Base-by-base conservation (phyloP, 2,113 vertebrate species). In the Paedocypris sp. region DNA sequence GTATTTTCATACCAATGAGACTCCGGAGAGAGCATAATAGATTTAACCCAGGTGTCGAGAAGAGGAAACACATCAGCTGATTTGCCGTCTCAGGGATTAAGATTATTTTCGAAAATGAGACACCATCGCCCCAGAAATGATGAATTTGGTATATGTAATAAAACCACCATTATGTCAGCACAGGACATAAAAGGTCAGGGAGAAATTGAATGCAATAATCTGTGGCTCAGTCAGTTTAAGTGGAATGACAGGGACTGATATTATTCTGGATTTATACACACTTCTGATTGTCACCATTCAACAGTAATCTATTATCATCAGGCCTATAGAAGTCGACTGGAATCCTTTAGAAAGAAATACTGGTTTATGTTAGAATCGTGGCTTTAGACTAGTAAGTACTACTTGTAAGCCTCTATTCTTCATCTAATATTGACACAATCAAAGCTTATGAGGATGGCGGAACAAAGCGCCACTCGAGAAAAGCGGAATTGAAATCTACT, bases 21-120 rank as follows among this genome's bases (percentile, higher is more conserved):
- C 73, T 69, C 54, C 57, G n/a, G n/a, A 49, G 56, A 73, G 54
- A 29, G 64, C 66, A 73, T 71, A 74, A 73, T 72, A 69, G 70
- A 48, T 77, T 77, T 71, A 74, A 61, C 68, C 52, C 66, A 73
- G 69, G 65, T 78, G 63, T 59, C 74, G 65, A 56, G 35, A 25
- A 69, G 45, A 71, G 38, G 50, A 64, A 58, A 49, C 52, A 52
- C 41, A 18, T 15, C 57, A 25, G 12, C 53, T 43, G 53, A 57
- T 57, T 36, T 48, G 36, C 28, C 26, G 38, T 58, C 33, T 42
- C 15, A 49, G 25, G 66, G 60, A 59, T 68, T 68, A 58, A 29
- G 23, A 32, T 57, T 29, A 43, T 36, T 36, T 48, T 41, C 23
- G 35, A 58, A 36, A 18, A 6, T 68, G 36, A 31, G 23, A 41